Percentiles rank a stretch among this genome's conserved stretches.
Conservation (phyloP, 2,888 invertebrate genomes). For the Agrochola macilenta region DNA sequence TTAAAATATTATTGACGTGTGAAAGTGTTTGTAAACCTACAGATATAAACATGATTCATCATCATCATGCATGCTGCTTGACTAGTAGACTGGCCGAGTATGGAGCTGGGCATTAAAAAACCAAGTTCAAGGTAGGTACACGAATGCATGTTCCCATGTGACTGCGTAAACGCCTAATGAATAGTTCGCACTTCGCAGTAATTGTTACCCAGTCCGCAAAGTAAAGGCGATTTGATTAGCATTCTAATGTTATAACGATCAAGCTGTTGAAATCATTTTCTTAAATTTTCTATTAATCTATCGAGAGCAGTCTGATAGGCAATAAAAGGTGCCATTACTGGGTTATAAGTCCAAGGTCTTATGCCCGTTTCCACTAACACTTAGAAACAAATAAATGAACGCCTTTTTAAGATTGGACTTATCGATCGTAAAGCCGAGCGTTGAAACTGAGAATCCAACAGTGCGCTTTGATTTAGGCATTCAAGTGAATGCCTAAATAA, state of each 20-base stretch:
- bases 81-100: background rate
- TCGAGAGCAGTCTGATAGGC: background rate
- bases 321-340: background rate
- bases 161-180: slow-evolving; percentile 41
- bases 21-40: background rate
- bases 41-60: background rate
- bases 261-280: slow-evolving; percentile 11
- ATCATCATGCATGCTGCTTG: background rate
- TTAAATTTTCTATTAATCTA: background rate
- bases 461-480: background rate
- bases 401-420: background rate
- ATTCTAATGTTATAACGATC: slow-evolving; percentile 25
- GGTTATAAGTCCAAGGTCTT: background rate
- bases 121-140: slow-evolving; percentile 14
- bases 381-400: background rate
- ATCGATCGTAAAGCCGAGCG: background rate
- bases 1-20: background rate
- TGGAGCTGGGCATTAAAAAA: background rate
- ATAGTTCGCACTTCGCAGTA: slow-evolving; percentile 48
- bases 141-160: slow-evolving; percentile 6
- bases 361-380: background rate
- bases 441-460: background rate
- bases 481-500: no score
- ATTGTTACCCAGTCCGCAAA: slow-evolving; percentile 40
- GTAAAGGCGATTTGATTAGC: slow-evolving; percentile 26